Percentiles rank a stretch among this genome's conserved stretches.
These are phyloP conservation scores for Acronicta alni DNA, from an alignment of 2,888 invertebrate genomes.

Conservation along the genomic window DNA sequence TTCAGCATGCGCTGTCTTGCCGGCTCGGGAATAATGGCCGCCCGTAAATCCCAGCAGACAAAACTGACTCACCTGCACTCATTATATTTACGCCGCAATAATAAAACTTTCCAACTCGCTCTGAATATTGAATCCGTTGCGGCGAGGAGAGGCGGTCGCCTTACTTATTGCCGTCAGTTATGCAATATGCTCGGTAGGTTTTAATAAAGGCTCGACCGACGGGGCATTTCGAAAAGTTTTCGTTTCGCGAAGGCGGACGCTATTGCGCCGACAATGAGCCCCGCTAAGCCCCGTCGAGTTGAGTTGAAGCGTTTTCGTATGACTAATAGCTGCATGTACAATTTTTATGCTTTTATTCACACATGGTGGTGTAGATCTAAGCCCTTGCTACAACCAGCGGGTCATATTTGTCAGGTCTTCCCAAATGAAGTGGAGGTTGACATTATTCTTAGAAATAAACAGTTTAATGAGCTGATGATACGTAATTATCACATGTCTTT, in stretches of 20 bases:
- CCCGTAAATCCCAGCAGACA: conserved; percentile 84
- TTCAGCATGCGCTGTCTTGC: conserved; percentile 73
- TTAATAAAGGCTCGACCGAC: conserved; percentile 85
- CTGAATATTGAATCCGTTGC: conserved; percentile 87
- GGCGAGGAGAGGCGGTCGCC: conserved; percentile 82
- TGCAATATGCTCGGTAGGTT: conserved; percentile 84
- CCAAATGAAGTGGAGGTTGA: no score
- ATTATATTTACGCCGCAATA: conserved; percentile 89
- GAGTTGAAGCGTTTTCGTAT: conserved; percentile 71
- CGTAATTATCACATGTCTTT: no score
- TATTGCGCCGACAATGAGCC: conserved; percentile 81
- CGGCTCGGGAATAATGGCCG: conserved; percentile 72
- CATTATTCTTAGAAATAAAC: no score
- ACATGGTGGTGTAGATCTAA: conserved; percentile 44
- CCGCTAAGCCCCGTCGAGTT: conserved; percentile 71
- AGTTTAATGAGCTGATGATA: no score
- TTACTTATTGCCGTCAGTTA: conserved; percentile 87
- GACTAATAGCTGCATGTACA: conserved; percentile 70
- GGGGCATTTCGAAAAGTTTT: conserved; percentile 86
- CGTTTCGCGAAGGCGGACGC: conserved; percentile 83
- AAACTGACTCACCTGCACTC: conserved; percentile 87
- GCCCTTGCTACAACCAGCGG: conserved; percentile 17
- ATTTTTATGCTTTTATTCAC: conserved; percentile 59
- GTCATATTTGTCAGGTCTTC: conserved; percentile 11
- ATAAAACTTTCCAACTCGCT: conserved; percentile 87